Conservation (phyloP, 1,140 invertebrate species). For the Dinoponera quadriceps region DNA sequence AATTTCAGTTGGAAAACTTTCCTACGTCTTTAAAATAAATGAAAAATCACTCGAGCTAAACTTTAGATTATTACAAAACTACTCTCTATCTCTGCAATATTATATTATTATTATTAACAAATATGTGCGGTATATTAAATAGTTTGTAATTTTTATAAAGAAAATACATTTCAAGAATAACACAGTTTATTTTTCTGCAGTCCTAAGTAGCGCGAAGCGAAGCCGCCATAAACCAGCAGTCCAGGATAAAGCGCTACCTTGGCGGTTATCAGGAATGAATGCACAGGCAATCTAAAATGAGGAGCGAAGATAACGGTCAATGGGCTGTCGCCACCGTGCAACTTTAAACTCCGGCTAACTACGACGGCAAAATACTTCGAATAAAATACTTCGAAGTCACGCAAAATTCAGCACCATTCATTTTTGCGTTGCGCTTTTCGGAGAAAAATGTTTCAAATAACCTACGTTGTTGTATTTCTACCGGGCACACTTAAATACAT, state of each 20-base stretch:
- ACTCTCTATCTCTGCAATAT: too few species aligned
- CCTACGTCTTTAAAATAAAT: too few species aligned
- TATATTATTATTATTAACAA: too few species aligned
- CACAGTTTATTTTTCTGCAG: slow-evolving; percentile 19
- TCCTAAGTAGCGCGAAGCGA: slow-evolving; percentile 25
- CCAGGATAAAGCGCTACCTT: slow-evolving; percentile 33
- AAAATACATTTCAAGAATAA: not conserved
- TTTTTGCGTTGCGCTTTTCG: not conserved
- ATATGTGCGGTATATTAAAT: not conserved
- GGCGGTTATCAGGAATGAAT: slow-evolving; percentile 36
- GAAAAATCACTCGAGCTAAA: too few species aligned
- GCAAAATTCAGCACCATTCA: not conserved
- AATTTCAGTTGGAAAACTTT: too few species aligned
- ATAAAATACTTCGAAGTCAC: not conserved
- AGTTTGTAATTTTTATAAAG: not conserved
- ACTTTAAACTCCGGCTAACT: slow-evolving; percentile 2
- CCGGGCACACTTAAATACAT: not conserved
- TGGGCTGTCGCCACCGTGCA: not conserved
- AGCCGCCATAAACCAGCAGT: slow-evolving; percentile 31
- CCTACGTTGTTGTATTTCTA: not conserved
- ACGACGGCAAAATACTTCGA: slow-evolving; percentile 4
- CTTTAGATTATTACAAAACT: too few species aligned
- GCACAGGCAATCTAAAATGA: slow-evolving; percentile 38
- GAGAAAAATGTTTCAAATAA: not conserved
- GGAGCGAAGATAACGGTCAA: slow-evolving; percentile 42